phyloP scores from a whole-genome alignment of 2,797 vertebrate genomes.

The Poecile montanus region DNA sequence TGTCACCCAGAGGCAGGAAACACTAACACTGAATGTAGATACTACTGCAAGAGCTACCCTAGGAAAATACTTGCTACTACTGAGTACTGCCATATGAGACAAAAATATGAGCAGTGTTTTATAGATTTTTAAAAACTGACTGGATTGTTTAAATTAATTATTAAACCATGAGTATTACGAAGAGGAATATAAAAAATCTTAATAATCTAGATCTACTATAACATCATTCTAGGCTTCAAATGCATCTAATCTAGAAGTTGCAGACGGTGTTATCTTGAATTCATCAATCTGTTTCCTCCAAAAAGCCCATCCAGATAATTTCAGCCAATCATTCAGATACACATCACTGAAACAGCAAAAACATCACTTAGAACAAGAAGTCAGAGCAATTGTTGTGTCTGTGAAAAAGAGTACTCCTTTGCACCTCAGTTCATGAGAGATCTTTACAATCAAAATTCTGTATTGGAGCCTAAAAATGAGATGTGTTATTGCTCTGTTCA shows the following conservation, averaged over 20 bases:
- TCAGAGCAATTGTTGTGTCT: background rate
- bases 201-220: background rate
- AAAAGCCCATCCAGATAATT: background rate
- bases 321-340: background rate
- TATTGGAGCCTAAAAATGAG: background rate
- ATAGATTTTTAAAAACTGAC: background rate
- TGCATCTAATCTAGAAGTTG: background rate
- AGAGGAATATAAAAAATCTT: background rate
- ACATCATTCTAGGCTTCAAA: background rate
- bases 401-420: background rate
- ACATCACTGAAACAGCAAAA: background rate
- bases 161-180: background rate
- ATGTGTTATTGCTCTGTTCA: background rate
- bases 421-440: accelerated
- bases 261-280: background rate
- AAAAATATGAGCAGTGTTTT: background rate
- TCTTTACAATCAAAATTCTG: background rate
- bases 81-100: background rate
- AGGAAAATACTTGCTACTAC: background rate
- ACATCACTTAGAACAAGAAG: background rate
- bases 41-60: background rate
- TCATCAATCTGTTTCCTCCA: background rate
- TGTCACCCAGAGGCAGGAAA: background rate
- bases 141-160: background rate
- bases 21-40: background rate